Evolutionary conservation across 2,113 vertebrate genomes (phyloP).

Genomic region (Seriola quinqueradiata): DNA sequence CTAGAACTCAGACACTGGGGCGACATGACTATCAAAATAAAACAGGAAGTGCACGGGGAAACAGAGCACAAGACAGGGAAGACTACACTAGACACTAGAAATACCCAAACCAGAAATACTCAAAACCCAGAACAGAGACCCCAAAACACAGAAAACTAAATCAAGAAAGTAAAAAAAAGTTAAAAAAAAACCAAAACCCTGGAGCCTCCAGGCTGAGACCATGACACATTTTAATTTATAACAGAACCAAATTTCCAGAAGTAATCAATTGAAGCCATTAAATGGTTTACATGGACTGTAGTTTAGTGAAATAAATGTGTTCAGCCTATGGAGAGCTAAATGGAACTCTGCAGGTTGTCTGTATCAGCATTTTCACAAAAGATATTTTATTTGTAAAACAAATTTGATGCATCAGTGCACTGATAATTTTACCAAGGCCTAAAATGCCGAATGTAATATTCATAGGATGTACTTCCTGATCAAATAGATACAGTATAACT

Average conservation of each 20-base stretch:
- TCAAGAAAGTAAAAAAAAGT: too few species aligned
- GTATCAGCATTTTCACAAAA: constrained; percentile 13
- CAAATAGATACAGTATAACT: not conserved
- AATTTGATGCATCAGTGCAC: constrained; percentile 5
- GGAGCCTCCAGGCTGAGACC: too few species aligned
- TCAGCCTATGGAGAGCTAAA: not conserved
- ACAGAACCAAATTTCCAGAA: not conserved
- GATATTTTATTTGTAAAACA: constrained; percentile 17
- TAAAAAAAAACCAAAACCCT: too few species aligned
- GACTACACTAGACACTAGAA: too few species aligned
- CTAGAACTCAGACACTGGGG: too few species aligned
- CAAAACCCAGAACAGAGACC: too few species aligned
- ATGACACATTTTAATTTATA: too few species aligned
- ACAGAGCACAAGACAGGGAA: too few species aligned
- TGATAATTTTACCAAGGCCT: not conserved
- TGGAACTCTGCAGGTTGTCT: not conserved
- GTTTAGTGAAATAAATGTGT: not conserved
- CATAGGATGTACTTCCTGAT: not conserved
- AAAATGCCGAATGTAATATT: constrained; percentile 22
- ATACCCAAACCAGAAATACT: too few species aligned
- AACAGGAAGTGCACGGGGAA: too few species aligned
- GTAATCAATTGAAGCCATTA: not conserved
- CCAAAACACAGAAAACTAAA: too few species aligned
- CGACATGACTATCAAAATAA: too few species aligned
- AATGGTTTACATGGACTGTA: not conserved